These are phyloP conservation scores for Dryomyza anilis DNA, from an alignment of 2,888 invertebrate species.

Conservation along the genomic window DNA sequence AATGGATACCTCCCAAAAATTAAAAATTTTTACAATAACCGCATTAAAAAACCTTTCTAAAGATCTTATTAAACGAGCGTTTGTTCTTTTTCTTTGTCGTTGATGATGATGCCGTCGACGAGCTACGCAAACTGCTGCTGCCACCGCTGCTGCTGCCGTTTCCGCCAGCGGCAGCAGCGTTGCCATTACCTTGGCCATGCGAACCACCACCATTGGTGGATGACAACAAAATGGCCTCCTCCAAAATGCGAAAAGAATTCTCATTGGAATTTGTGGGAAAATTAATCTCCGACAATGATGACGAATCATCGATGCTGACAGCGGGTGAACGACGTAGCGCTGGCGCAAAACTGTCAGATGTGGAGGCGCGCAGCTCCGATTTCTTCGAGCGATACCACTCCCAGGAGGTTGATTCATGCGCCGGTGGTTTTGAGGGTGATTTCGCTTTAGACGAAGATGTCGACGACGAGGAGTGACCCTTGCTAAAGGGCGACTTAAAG, in stretches of 20 bases:
- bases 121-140: slow-evolving; percentile 44
- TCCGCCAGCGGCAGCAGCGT: slow-evolving; percentile 34
- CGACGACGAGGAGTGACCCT: no score
- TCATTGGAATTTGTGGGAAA: slow-evolving; percentile 52
- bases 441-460: slow-evolving; percentile 45
- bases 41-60: slow-evolving; percentile 77
- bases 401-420: slow-evolving; percentile 60
- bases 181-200: slow-evolving; percentile 40
- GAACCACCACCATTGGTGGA: slow-evolving; percentile 35
- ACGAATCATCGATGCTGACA: slow-evolving; percentile 46
- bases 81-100: slow-evolving; percentile 68
- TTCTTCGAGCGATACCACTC: slow-evolving; percentile 60
- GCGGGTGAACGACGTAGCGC: slow-evolving; percentile 33
- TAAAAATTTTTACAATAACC: no score
- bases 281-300: slow-evolving; percentile 54
- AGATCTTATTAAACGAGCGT: slow-evolving; percentile 75
- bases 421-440: slow-evolving; percentile 38
- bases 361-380: slow-evolving; percentile 36
- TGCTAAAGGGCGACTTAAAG: slow-evolving; percentile 64
- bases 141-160: slow-evolving; percentile 50
- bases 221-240: slow-evolving; percentile 52
- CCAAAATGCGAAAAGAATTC: slow-evolving; percentile 56
- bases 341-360: slow-evolving; percentile 27
- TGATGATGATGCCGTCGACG: slow-evolving; percentile 49
- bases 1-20: no score